Evolutionary conservation across 2,113 vertebrate species (phyloP).

Genomic region (Muntiacus reevesi): DNA sequence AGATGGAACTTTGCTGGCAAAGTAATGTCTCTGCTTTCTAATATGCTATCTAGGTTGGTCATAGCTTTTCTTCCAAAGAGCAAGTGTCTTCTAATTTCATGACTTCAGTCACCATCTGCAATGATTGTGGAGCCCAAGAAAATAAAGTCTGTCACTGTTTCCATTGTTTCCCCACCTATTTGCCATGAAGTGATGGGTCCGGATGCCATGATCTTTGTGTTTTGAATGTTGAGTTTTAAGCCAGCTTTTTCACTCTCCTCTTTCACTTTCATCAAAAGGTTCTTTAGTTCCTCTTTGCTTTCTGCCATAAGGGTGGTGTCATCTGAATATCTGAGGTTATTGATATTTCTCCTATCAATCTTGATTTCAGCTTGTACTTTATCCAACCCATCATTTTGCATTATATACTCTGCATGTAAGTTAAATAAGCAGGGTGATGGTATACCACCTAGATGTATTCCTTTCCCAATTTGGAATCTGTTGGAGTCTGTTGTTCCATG

Average conservation of each 20-base stretch:
- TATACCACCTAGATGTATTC: fast-evolving
- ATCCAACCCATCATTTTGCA: background rate
- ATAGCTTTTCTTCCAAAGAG: background rate
- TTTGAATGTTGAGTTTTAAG: background rate
- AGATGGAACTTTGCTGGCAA: background rate
- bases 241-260: background rate
- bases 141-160: background rate
- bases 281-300: background rate
- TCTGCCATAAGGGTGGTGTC: background rate
- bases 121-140: background rate
- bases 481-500: background rate
- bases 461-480: background rate
- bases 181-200: background rate
- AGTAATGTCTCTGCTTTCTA: background rate
- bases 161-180: background rate
- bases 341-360: background rate
- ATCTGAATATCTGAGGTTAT: background rate
- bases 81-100: background rate
- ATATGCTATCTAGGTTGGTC: background rate
- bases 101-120: background rate
- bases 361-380: background rate
- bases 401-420: background rate
- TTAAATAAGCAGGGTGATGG: background rate
- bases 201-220: fast-evolving
- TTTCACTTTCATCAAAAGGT: background rate